These are phyloP conservation scores for Nibea albiflora DNA, from an alignment of 2,113 vertebrate genomes.

Conservation along the genomic window DNA sequence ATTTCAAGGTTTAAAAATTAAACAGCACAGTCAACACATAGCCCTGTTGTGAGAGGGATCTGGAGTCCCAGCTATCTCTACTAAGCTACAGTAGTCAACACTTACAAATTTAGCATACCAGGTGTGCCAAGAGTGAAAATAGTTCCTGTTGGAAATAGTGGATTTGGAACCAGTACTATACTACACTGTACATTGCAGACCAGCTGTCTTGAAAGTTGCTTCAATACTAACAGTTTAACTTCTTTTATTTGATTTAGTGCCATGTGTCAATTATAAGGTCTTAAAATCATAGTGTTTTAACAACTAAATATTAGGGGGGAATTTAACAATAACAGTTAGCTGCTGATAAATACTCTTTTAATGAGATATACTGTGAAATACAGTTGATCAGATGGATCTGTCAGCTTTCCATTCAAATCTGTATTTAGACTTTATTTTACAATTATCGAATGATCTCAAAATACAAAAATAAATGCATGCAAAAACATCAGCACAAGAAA, in stretches of 20 bases:
- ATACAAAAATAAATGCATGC: conserved; percentile 71
- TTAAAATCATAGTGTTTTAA: conserved; percentile 28
- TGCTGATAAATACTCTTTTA: conserved; percentile 50
- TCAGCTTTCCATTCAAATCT: conserved; percentile 50
- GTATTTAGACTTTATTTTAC: conserved; percentile 29
- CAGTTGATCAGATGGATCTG: conserved; percentile 41
- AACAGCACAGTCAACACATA: conserved; percentile 32
- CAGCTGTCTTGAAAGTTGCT: conserved; percentile 70
- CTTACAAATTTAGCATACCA: conserved; percentile 22
- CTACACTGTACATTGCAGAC: conserved; percentile 71
- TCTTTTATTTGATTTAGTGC: conserved; percentile 38
- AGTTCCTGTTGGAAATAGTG: conserved; percentile 22
- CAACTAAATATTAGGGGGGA: conserved; percentile 1
- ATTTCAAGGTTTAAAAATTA: background rate
- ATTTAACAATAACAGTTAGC: conserved; percentile 10
- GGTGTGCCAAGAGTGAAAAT: conserved; percentile 23
- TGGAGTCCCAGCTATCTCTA: background rate
- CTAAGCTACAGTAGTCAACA: conserved; percentile 30
- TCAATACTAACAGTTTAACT: conserved; percentile 20
- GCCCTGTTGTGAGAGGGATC: conserved; percentile 27
- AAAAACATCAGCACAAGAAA: conserved; percentile 54
- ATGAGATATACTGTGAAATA: conserved; percentile 42
- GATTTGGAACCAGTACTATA: conserved; percentile 32
- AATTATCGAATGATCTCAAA: conserved; percentile 42
- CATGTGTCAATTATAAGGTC: conserved; percentile 3